These are phyloP conservation scores for Acromyrmex echinatior DNA, from an alignment of 1,140 invertebrate species.

Conservation along the genomic window DNA sequence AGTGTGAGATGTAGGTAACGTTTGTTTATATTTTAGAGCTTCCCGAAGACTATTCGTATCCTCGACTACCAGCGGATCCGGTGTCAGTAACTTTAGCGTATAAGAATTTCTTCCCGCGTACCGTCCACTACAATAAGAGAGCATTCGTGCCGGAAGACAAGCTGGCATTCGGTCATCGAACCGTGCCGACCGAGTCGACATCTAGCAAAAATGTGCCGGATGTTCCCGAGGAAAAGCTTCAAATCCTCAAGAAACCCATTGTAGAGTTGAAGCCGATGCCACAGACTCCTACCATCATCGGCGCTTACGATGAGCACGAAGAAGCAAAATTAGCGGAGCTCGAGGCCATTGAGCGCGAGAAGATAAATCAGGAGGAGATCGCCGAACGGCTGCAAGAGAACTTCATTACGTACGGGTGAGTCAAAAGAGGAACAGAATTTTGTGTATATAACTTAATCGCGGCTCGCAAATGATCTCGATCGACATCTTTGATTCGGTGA, in stretches of 20 bases:
- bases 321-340: constrained; percentile 74
- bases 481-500: too few relatives aligned
- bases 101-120: constrained; percentile 75
- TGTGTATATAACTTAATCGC: too few relatives aligned
- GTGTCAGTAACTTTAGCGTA: constrained; percentile 84
- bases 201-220: constrained; percentile 73
- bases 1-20: neutral
- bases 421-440: neutral
- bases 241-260: constrained; percentile 83
- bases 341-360: constrained; percentile 73
- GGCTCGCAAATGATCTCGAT: too few relatives aligned
- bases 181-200: constrained; percentile 79
- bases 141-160: constrained; percentile 83
- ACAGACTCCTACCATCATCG: constrained; percentile 18
- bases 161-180: constrained; percentile 83
- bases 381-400: neutral
- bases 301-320: constrained; percentile 63
- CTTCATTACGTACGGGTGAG: constrained; percentile 69
- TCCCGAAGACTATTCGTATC: constrained; percentile 55
- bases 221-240: constrained; percentile 85
- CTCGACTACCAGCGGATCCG: constrained; percentile 82
- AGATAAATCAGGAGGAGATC: constrained; percentile 57
- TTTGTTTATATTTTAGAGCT: constrained; percentile 42
- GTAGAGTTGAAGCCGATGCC: constrained; percentile 80
- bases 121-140: constrained; percentile 66